A percentile compares a stretch with the other conserved stretches of the same genome.
Evolutionary conservation across 2,888 invertebrate genomes (phyloP).

Genomic region (Liopterus haemorrhoidalis): DNA sequence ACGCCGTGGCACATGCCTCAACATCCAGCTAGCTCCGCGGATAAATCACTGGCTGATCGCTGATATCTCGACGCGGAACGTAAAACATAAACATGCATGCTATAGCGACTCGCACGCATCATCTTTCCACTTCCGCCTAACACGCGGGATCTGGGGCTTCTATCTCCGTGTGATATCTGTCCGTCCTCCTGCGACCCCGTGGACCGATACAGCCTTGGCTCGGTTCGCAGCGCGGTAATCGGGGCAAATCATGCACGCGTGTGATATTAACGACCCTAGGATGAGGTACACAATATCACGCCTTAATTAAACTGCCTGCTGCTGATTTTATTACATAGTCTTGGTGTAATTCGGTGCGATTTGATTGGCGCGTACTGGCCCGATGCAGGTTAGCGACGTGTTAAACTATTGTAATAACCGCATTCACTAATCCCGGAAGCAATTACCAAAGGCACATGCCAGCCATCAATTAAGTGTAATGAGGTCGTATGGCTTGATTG

Average conservation of each 20-base stretch:
- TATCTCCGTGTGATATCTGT: no score
- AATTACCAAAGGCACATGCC: constrained; percentile 42
- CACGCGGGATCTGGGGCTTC: background rate
- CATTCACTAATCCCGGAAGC: constrained; percentile 40
- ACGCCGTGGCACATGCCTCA: background rate
- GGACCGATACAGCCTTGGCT: no score
- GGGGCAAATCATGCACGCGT: no score
- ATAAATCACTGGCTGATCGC: background rate
- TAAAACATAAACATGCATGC: constrained; percentile 1
- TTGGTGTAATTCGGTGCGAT: no score
- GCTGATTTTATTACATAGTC: no score
- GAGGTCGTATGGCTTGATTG: constrained; percentile 40
- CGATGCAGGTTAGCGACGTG: constrained; percentile 13
- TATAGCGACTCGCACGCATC: background rate
- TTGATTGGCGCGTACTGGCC: no score
- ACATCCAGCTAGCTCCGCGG: background rate
- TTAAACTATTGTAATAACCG: constrained; percentile 39
- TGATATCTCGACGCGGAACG: background rate
- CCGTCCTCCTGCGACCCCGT: no score
- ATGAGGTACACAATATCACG: no score
- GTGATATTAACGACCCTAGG: no score
- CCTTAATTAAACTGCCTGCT: no score
- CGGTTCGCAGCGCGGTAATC: no score
- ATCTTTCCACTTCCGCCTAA: background rate
- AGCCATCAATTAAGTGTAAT: constrained; percentile 42